Base-by-base conservation (phyloP, 2,797 vertebrate species). In the Petrocephalus schoutedeni region DNA sequence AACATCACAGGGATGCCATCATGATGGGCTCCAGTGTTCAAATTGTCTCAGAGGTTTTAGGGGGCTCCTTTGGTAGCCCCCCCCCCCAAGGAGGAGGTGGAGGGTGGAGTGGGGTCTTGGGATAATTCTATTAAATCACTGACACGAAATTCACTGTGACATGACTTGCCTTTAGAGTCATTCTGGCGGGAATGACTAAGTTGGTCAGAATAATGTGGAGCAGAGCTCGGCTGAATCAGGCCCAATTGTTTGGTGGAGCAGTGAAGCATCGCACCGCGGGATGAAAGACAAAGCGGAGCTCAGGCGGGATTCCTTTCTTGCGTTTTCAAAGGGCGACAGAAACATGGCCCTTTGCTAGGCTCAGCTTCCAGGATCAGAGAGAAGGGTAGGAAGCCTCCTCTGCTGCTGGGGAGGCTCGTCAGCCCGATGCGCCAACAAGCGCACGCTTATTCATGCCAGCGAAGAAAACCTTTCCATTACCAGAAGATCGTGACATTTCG, bases 401-500 rank as follows among this genome's bases (percentile, higher is more conserved):
- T 4, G 5, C 36, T 45, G 2, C 14, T 45, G 3, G 5, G 41
- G 71, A 77, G 71, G 45, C 36, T 45, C 71, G 19, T 77, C 71
- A 77, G 32, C 9, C 56, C 2, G 56, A 45, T 41, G 36, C 23
- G 12, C 6, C 49, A 61, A 59, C 16, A 21, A 74, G 57, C 87
- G 71, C 64, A 77, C 41, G 71, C 8, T 77, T 77, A 45, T 77
- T 77, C 71, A 77, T 71, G 28, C 16, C 6, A 45, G 14, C 2
- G 41, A 77, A 45, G 71, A 77, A 77, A 77, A 45, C 36, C 36
- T 77, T 28, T 28, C 57, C 86, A 61, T 88, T 56, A 85, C 12
- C 45, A 67, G 85, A 77, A 19, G 32, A 77, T n/a, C 36, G 41
- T 88, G 77, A 90, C 58, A 80, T 45, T 89, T 89, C 16, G 21